phyloP scores from a whole-genome alignment of 1,140 invertebrate genomes.

The Atopsyche davidsoni region DNA sequence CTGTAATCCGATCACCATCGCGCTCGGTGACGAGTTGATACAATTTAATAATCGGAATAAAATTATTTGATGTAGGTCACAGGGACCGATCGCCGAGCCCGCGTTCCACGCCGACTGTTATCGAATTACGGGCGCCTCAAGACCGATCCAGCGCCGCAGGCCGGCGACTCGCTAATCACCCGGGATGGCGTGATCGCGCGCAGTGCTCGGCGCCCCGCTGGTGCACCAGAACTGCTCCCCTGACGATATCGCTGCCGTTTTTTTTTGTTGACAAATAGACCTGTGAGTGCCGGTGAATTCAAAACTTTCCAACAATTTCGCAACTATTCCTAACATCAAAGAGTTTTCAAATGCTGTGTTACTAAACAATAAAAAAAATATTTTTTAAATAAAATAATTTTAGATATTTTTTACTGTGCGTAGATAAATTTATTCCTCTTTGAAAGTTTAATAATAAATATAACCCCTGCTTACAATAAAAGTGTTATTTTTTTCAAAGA shows the following conservation, averaged over 20 bases:
- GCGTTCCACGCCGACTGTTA: not conserved
- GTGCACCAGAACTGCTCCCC: not conserved
- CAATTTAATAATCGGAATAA: constrained; percentile 28
- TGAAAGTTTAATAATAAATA: too few relatives aligned
- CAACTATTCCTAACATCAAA: too few relatives aligned
- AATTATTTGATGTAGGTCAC: constrained; percentile 26
- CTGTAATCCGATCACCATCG: constrained; percentile 26
- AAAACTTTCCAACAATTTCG: too few relatives aligned
- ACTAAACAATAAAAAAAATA: too few relatives aligned
- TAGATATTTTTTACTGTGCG: too few relatives aligned
- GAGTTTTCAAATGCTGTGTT: too few relatives aligned
- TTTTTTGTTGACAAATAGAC: too few relatives aligned
- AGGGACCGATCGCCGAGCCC: constrained; percentile 1
- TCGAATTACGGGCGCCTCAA: not conserved
- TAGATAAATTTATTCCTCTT: too few relatives aligned
- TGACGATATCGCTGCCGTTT: not conserved
- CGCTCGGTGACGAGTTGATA: constrained; percentile 25
- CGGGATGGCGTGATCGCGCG: not conserved
- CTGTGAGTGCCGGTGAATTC: too few relatives aligned
- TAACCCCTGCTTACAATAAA: too few relatives aligned
- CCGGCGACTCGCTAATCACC: not conserved
- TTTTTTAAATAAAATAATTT: too few relatives aligned
- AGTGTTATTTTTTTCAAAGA: too few relatives aligned
- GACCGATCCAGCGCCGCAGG: not conserved
- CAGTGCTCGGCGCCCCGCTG: not conserved